A percentile compares a stretch with the other conserved stretches of the same genome.
These are phyloP conservation scores for Drosophila demipolita DNA, from an alignment of 2,888 invertebrate species.

Conservation along the genomic window DNA sequence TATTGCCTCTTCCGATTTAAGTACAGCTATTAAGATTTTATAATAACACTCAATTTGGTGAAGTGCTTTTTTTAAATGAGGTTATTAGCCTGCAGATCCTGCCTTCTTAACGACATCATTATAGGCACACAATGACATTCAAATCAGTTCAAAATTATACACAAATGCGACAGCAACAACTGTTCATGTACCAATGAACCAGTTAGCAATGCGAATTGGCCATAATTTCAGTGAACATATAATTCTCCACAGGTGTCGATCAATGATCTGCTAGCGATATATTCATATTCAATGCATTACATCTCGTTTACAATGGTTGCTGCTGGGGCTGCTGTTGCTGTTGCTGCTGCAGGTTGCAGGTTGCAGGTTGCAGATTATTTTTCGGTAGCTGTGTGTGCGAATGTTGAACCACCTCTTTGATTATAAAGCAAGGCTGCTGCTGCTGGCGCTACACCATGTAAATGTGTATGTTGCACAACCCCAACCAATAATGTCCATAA, in stretches of 20 bases:
- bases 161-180: not conserved
- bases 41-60: not conserved
- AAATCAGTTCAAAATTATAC: slow-evolving; percentile 18
- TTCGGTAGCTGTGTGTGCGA: slow-evolving; percentile 72
- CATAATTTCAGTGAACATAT: slow-evolving; percentile 24
- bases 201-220: slow-evolving; percentile 47
- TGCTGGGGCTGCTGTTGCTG: slow-evolving; percentile 3
- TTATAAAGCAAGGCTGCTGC: slow-evolving; percentile 50
- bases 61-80: not conserved
- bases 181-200: slow-evolving; percentile 39
- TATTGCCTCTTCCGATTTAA: not conserved
- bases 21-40: not conserved
- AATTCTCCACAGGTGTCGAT: slow-evolving; percentile 43
- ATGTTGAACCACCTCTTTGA: slow-evolving; percentile 66
- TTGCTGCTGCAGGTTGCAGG: slow-evolving; percentile 5
- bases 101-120: slow-evolving; percentile 5
- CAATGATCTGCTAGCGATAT: slow-evolving; percentile 16
- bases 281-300: slow-evolving; percentile 33
- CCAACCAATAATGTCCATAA: slow-evolving; percentile 72
- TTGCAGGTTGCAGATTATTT: slow-evolving; percentile 31
- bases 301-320: slow-evolving; percentile 35
- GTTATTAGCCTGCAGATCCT: not conserved
- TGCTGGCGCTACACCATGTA: slow-evolving; percentile 65
- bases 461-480: slow-evolving; percentile 56
- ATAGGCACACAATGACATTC: slow-evolving; percentile 21